Conservation (phyloP, 37 sponge, comb jelly and placozoan species). For the Mnemiopsis leidyi region DNA sequence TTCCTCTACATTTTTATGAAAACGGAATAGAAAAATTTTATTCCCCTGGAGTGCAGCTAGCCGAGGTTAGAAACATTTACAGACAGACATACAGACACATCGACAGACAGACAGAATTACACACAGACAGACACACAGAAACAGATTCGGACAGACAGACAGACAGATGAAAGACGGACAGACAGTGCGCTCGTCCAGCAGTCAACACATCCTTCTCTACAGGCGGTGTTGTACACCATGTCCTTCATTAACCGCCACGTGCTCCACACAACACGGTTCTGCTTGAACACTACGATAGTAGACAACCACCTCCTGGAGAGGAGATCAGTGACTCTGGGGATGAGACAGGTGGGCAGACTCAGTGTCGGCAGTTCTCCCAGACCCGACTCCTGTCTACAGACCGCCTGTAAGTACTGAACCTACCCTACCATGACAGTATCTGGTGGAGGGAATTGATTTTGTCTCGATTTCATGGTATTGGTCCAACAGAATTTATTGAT, state of each 20-base stretch:
- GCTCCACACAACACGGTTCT: neutral
- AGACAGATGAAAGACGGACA: too few species aligned
- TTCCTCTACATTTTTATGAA: neutral
- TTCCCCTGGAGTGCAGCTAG: neutral
- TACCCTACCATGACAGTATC: too few species aligned
- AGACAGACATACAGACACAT: neutral
- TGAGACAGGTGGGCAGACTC: constrained; percentile 36
- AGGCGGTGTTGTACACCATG: constrained; percentile 45
- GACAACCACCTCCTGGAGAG: constrained; percentile 11
- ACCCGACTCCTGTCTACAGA: neutral
- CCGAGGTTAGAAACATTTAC: neutral
- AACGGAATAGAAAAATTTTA: neutral
- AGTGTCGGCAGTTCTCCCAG: neutral
- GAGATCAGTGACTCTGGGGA: neutral
- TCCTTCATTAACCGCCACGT: constrained; percentile 46
- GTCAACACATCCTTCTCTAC: neutral
- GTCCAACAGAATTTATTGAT: too few species aligned
- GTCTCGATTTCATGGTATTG: too few species aligned
- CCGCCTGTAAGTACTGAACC: neutral
- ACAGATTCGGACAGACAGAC: too few species aligned
- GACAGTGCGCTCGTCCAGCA: too few species aligned
- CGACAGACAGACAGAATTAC: too few species aligned
- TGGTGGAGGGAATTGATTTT: too few species aligned
- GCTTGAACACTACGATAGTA: neutral
- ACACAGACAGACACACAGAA: too few species aligned